phyloP scores from a whole-genome alignment of 2,888 invertebrate genomes.

The Cheilosia soror region DNA sequence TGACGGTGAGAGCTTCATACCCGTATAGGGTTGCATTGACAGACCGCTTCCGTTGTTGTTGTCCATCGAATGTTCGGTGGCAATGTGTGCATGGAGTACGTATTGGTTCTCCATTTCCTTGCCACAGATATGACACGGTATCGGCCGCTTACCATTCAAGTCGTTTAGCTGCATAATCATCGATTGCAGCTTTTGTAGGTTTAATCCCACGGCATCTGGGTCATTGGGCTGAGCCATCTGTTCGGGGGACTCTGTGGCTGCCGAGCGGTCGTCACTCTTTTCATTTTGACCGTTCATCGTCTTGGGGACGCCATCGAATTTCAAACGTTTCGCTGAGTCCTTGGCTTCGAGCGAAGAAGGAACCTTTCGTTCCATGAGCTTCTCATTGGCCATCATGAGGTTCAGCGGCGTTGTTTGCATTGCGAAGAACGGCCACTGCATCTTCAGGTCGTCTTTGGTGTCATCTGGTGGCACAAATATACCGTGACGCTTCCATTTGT shows the following conservation, averaged over 20 bases:
- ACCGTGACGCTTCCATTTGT: slow-evolving; percentile 97
- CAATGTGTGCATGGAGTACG: slow-evolving; percentile 85
- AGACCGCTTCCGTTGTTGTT: slow-evolving; percentile 65
- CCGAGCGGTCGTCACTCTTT: slow-evolving; percentile 74
- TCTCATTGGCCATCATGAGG: slow-evolving; percentile 86
- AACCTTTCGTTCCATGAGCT: slow-evolving; percentile 76
- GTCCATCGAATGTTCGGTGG: slow-evolving; percentile 81
- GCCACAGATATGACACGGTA: slow-evolving; percentile 88
- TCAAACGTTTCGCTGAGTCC: slow-evolving; percentile 79
- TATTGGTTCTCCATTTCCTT: slow-evolving; percentile 90
- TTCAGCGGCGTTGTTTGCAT: slow-evolving; percentile 91
- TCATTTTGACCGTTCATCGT: slow-evolving; percentile 62
- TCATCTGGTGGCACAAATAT: slow-evolving; percentile 88
- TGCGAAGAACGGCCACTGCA: slow-evolving; percentile 79
- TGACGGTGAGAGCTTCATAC: slow-evolving; percentile 79
- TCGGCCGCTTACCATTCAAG: slow-evolving; percentile 86
- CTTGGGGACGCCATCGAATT: slow-evolving; percentile 77
- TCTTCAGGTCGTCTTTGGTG: slow-evolving; percentile 85
- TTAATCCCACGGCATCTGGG: slow-evolving; percentile 90
- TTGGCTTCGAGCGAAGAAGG: slow-evolving; percentile 56
- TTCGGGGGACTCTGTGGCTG: slow-evolving; percentile 76
- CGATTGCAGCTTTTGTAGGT: slow-evolving; percentile 93
- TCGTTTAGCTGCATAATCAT: slow-evolving; percentile 96
- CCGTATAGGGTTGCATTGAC: slow-evolving; percentile 63
- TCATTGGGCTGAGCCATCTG: slow-evolving; percentile 76